These are phyloP conservation scores for Hanleya hanleyi DNA, from an alignment of 2,888 invertebrate genomes.

Conservation along the genomic window DNA sequence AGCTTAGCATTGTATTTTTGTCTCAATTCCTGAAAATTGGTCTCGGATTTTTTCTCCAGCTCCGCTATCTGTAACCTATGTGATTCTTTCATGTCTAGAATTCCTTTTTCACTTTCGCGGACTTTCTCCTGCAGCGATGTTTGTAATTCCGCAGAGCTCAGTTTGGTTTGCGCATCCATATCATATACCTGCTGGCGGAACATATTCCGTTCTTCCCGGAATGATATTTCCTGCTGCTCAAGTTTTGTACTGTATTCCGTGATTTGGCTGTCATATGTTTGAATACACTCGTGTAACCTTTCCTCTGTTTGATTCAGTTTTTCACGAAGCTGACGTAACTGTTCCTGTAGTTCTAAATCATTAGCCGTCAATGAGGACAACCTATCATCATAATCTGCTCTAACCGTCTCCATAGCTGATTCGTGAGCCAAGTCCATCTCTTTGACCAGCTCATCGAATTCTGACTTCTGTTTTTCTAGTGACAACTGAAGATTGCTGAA, in stretches of 20 bases:
- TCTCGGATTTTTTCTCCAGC: constrained; percentile 45
- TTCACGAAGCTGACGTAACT: constrained; percentile 52
- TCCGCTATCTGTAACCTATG: constrained; percentile 41
- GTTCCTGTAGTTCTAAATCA: constrained; percentile 59
- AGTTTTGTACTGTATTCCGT: constrained; percentile 1
- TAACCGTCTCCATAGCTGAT: constrained; percentile 25
- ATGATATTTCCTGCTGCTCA: constrained; percentile 6
- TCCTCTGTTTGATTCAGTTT: constrained; percentile 59
- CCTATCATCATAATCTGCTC: constrained; percentile 45
- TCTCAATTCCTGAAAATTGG: constrained; percentile 57
- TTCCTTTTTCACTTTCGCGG: constrained; percentile 45
- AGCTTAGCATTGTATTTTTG: constrained; percentile 58
- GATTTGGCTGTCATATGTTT: constrained; percentile 58
- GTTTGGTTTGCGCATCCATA: constrained; percentile 25
- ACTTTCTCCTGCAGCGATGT: constrained; percentile 45
- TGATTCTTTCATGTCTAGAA: constrained; percentile 30
- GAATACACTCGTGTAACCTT: constrained; percentile 60
- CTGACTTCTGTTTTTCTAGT: neutral
- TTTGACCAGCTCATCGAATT: neutral
- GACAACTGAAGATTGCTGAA: constrained; percentile 14
- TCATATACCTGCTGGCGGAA: constrained; percentile 48
- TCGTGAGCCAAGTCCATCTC: constrained; percentile 20
- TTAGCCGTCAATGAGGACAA: constrained; percentile 47
- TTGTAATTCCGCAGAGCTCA: constrained; percentile 46
- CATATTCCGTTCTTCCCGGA: constrained; percentile 38